Evolutionary conservation across 2,797 vertebrate species (phyloP).

Genomic region (Lemur catta): DNA sequence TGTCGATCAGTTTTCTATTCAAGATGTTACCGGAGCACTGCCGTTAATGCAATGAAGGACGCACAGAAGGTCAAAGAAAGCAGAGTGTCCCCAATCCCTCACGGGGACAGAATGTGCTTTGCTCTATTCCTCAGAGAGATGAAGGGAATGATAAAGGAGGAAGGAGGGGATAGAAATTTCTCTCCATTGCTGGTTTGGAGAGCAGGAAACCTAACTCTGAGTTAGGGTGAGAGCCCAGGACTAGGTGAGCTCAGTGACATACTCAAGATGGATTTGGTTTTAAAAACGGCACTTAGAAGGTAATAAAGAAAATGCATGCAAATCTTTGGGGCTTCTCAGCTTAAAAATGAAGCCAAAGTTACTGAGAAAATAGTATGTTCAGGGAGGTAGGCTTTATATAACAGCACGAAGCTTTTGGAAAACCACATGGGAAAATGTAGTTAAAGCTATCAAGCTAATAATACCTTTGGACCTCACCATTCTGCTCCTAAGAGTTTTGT

Average conservation of each 20-base stretch:
- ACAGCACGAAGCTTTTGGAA: neutral
- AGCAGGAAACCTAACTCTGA: neutral
- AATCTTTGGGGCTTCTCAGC: neutral
- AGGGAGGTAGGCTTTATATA: neutral
- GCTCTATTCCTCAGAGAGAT: neutral
- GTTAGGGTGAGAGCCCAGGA: neutral
- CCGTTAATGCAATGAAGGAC: neutral
- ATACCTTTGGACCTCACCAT: neutral
- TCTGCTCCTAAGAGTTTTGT: neutral
- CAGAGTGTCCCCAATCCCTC: neutral
- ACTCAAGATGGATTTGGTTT: neutral
- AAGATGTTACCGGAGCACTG: neutral
- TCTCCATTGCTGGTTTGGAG: neutral
- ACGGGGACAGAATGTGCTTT: neutral
- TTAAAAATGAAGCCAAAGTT: slow-evolving; percentile 5
- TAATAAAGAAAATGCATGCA: neutral
- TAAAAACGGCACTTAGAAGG: neutral
- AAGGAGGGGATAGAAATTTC: neutral
- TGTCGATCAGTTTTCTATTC: neutral
- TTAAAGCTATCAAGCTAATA: neutral
- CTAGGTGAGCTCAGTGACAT: neutral
- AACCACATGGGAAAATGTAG: neutral
- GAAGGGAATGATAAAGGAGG: neutral
- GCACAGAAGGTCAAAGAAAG: neutral
- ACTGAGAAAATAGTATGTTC: neutral